phyloP scores from a whole-genome alignment of 1,140 invertebrate species.

The Laupala kohalensis region DNA sequence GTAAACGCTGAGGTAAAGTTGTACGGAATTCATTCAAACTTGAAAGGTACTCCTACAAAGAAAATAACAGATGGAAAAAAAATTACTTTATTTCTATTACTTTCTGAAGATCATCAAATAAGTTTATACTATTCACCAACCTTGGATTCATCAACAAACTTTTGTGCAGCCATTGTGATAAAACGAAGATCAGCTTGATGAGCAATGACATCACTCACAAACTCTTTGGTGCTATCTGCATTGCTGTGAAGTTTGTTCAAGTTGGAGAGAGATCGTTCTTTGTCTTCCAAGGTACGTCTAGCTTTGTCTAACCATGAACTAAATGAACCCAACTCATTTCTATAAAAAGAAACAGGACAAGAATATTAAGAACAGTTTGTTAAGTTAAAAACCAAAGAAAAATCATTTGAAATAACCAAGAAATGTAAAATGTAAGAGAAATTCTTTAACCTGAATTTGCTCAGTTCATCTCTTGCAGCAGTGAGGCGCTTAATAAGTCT shows the following conservation, averaged over 20 bases:
- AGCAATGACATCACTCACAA: constrained; percentile 86
- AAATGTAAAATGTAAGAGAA: neutral
- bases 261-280: constrained; percentile 70
- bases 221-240: constrained; percentile 63
- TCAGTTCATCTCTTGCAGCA: constrained; percentile 72
- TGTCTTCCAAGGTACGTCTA: constrained; percentile 64
- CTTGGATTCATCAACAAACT: constrained; percentile 87
- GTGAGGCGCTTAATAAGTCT: constrained; percentile 60
- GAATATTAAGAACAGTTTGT: neutral
- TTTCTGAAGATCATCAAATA: too few relatives aligned
- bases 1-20: constrained; percentile 59
- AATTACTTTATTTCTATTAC: too few relatives aligned
- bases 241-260: constrained; percentile 56
- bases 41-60: constrained; percentile 54
- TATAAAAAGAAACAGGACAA: constrained; percentile 22
- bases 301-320: constrained; percentile 73
- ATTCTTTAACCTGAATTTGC: constrained; percentile 56
- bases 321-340: constrained; percentile 65
- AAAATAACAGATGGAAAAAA: too few relatives aligned
- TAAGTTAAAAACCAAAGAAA: neutral
- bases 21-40: constrained; percentile 75
- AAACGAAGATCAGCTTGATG: constrained; percentile 89
- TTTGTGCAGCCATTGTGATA: constrained; percentile 87
- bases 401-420: neutral
- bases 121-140: constrained; percentile 25